Evolutionary conservation across 2,888 invertebrate species (phyloP), one percentile per base, ranked within the genome.

Genomic region (Siphonodentalium dalli): DNA sequence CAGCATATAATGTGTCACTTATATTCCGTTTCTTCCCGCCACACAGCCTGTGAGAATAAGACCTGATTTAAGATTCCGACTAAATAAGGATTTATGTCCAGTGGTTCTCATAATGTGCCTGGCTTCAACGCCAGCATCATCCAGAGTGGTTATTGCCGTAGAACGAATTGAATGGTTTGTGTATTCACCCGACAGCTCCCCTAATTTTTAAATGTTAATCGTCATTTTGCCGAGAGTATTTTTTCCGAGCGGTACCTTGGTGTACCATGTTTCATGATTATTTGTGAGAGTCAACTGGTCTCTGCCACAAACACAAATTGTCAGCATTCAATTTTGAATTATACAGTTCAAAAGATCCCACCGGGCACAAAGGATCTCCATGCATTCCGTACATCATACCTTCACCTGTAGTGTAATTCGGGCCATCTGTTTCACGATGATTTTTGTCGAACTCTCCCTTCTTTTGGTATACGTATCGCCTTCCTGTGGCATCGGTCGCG

Each of bases 1-100:
- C n/a, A n/a, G n/a, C n/a, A n/a, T n/a, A n/a, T 2, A 37, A 23
- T n/a, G 3, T 4, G n/a, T 20, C 39, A 6, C 20, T 39, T 31
- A 47, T 38, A 6, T 47, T 23, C 13, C 47, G 28, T 13, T 47
- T 20, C 28, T 46, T 35, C 13, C 11, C 38, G 20, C 28, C 27
- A 37, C 18, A 37, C 2, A 46, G 28, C 13, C 37, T 24, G 3
- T 26, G 6, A 7, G 46, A 24, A 27, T 37, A 46, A 15, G 37
- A 28, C 8, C 35, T 13, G 7, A 46, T 46, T 2, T 35, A 35
- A 2, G 27, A 1, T 26, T 46, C 39, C 38, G n/a, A n/a, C n/a
- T n/a, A n/a, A n/a, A n/a, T n/a, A n/a, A n/a, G n/a, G 13, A 29
- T 13, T 29, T 23, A 8, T 38, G 39, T 9, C 39, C 47, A 27